phyloP scores from a whole-genome alignment of 2,888 invertebrate genomes.

The Oscheius onirici region DNA sequence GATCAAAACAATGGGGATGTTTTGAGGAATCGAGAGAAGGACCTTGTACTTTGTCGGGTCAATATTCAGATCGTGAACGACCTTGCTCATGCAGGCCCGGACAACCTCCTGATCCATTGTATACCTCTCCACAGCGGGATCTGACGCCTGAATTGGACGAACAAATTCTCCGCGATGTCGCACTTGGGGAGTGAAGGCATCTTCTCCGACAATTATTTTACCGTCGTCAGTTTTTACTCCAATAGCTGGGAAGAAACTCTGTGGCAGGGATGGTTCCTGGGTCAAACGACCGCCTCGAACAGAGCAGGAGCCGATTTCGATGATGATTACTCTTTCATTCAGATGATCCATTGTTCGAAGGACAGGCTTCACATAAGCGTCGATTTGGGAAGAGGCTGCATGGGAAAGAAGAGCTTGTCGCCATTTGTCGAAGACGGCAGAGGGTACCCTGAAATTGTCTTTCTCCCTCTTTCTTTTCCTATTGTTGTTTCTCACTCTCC shows the following conservation, averaged over 20 bases:
- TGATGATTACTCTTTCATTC: constrained; percentile 74
- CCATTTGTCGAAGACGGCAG: constrained; percentile 73
- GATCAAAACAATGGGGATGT: constrained; percentile 60
- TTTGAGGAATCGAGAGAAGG: constrained; percentile 68
- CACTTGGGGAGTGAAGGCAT: constrained; percentile 61
- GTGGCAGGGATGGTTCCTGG: constrained; percentile 74
- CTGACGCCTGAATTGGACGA: constrained; percentile 74
- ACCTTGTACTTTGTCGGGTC: constrained; percentile 74
- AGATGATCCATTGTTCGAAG: constrained; percentile 69
- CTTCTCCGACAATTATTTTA: constrained; percentile 60
- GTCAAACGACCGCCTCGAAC: constrained; percentile 76
- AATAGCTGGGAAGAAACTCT: constrained; percentile 76
- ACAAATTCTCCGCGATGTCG: constrained; percentile 72
- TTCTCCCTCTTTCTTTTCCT: background rate
- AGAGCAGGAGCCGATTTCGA: constrained; percentile 77
- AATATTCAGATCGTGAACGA: constrained; percentile 75
- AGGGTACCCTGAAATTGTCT: constrained; percentile 57
- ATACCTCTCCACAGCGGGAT: constrained; percentile 74
- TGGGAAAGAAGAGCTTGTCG: constrained; percentile 75
- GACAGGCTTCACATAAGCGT: constrained; percentile 75
- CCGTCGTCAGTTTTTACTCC: constrained; percentile 57
- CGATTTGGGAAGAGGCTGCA: constrained; percentile 73
- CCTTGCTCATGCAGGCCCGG: constrained; percentile 74
- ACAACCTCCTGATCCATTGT: constrained; percentile 74
- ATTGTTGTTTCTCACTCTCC: background rate